These are phyloP conservation scores for Drosophila carrolli DNA, from an alignment of 1,140 invertebrate species.

Conservation along the genomic window DNA sequence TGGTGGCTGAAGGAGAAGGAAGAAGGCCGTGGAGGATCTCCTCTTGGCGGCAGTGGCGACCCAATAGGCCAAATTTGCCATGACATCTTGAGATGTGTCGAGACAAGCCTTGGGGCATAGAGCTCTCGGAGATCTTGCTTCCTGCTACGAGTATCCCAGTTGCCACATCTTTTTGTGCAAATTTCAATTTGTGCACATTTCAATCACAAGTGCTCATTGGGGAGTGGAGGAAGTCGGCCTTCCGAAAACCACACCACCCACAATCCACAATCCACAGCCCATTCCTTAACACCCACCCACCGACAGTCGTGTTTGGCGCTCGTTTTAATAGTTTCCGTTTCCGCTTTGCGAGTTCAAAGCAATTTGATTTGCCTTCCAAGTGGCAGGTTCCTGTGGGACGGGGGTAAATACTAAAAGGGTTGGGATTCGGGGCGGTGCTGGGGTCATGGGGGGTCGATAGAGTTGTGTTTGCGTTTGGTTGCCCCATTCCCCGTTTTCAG, in stretches of 20 bases:
- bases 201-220: slow-evolving; percentile 72
- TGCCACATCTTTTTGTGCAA: slow-evolving; percentile 52
- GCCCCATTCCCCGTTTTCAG: slow-evolving; percentile 36
- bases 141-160: slow-evolving; percentile 8
- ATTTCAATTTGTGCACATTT: slow-evolving; percentile 82
- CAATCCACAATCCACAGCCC: slow-evolving; percentile 3
- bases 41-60: slow-evolving; percentile 47
- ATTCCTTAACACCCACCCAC: slow-evolving; percentile 5
- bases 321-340: slow-evolving; percentile 82
- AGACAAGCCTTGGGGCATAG: slow-evolving; percentile 40
- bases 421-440: slow-evolving; percentile 6
- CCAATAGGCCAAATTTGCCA: slow-evolving; percentile 78
- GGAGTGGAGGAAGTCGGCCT: slow-evolving; percentile 27
- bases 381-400: slow-evolving; percentile 67
- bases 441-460: slow-evolving; percentile 28
- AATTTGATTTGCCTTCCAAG: slow-evolving; percentile 76
- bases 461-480: slow-evolving; percentile 68
- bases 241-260: slow-evolving; percentile 16
- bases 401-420: background rate
- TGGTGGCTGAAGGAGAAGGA: slow-evolving; percentile 41
- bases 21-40: slow-evolving; percentile 1
- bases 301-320: slow-evolving; percentile 64
- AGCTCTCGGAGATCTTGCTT: slow-evolving; percentile 25
- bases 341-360: slow-evolving; percentile 77
- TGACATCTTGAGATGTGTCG: slow-evolving; percentile 67